A percentile compares a stretch with the other conserved stretches of the same genome.
These are phyloP conservation scores for Acanthiza pusilla DNA, from an alignment of 2,797 vertebrate genomes.

Conservation along the genomic window DNA sequence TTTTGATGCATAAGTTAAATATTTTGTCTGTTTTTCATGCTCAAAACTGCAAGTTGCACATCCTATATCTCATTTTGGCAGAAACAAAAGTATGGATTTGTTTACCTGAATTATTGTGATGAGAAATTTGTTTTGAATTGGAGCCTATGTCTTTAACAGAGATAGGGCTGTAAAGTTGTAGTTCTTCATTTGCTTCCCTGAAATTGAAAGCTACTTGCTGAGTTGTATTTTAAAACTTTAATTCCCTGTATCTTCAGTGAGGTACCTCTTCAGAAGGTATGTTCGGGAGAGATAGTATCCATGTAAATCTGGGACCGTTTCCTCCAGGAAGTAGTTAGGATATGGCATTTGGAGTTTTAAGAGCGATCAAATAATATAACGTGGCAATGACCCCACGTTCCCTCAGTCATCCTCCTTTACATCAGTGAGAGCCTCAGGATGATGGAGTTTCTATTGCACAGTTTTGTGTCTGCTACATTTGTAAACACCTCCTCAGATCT, in stretches of 20 bases:
- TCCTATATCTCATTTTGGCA: not conserved
- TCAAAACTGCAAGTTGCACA: not conserved
- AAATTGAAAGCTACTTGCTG: not conserved
- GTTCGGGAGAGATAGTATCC: not conserved
- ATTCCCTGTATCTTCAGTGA: not conserved
- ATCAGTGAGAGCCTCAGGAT: rapidly evolving
- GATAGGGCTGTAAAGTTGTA: not conserved
- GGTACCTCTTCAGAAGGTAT: not conserved
- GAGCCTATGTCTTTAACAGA: not conserved
- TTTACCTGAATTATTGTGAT: not conserved
- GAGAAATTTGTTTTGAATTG: not conserved
- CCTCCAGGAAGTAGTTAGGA: not conserved
- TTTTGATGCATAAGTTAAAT: not conserved
- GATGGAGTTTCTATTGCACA: not conserved
- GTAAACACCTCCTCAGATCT: not conserved
- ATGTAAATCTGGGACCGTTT: not conserved
- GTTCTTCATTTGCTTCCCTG: not conserved
- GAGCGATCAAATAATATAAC: not conserved
- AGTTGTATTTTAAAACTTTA: not conserved
- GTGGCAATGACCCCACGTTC: rapidly evolving
- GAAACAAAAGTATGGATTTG: not conserved
- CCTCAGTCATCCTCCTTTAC: not conserved
- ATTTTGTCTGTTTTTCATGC: not conserved
- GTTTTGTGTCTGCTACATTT: not conserved
- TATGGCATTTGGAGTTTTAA: not conserved